Base-by-base conservation (phyloP, 2,113 vertebrate species). In the Tachysurus fulvidraco region DNA sequence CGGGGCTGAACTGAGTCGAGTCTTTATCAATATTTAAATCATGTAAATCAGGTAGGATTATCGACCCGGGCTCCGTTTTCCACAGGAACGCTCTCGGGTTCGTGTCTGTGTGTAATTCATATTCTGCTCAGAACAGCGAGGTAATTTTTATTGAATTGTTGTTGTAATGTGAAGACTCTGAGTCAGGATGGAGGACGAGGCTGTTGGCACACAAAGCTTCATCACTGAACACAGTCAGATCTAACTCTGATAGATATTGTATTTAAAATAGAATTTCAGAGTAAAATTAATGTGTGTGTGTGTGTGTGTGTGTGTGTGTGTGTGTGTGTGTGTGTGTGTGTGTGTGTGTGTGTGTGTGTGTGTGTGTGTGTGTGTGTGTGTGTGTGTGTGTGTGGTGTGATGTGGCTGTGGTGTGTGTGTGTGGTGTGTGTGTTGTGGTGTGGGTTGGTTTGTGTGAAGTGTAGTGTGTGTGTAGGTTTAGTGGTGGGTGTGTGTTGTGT, bases 71-170 rank as follows among this genome's bases (percentile, higher is more conserved):
- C 76, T 69, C 81, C 25, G 74, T 73, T 65, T 77, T 64, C 79
- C 67, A 79, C 54, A 44, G 79, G 93, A 93, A 94, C 89, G 90
- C 92, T 92, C 90, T 92, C 90, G 91, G 94, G 93, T 93, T 89
- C 78, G 86, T 82, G 83, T 90, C 89, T 91, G 85, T 83, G 89
- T 92, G 90, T 91, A 89, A 92, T 90, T 87, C 86, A 88, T 91
- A 90, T 88, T 87, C 84, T 77, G 85, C 87, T 89, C 92, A 92
- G 89, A 91, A 91, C 91, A 91, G 90, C 91, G 89, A 91, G 91
- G 92, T 93, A 91, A 93, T 94, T 93, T 93, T 90, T 94, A 94
- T 95, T 94, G 94, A 95, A 92, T 93, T 95, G 94, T 95, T 94
- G 92, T 87, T 94, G 94, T 94, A 94, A 95, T 93, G 79, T 92